Conservation (phyloP, 92 coral and sea anemone genomes). For the Heteractis magnifica region DNA sequence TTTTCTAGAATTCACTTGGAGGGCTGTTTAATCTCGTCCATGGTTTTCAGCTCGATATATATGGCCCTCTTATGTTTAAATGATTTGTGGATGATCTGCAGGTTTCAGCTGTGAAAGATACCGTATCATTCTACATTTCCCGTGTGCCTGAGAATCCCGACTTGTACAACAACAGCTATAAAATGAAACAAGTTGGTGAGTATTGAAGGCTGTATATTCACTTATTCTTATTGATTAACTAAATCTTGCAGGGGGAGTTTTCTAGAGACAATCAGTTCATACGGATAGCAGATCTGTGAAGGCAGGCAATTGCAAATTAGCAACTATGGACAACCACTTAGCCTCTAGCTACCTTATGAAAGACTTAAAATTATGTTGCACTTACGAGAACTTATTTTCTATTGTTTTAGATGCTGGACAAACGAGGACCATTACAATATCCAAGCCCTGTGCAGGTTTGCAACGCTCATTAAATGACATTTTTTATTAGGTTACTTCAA, state of each 20-base stretch:
- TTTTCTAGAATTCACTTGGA: too few species aligned
- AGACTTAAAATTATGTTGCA: too few species aligned
- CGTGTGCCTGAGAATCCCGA: conserved; percentile 17
- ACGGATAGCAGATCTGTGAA: too few species aligned
- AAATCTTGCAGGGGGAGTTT: too few species aligned
- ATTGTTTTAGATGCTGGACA: neutral
- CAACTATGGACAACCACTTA: too few species aligned
- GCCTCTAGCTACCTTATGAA: too few species aligned
- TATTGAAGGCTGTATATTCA: too few species aligned
- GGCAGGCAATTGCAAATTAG: too few species aligned
- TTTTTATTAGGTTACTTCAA: too few species aligned
- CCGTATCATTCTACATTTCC: conserved; percentile 7
- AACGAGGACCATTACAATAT: neutral
- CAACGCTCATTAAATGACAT: neutral
- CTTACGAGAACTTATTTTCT: neutral
- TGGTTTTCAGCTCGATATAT: neutral
- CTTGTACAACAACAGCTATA: conserved; percentile 3
- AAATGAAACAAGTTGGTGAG: neutral
- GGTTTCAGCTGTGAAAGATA: conserved; percentile 10
- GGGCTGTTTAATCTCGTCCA: too few species aligned
- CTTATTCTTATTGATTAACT: too few species aligned
- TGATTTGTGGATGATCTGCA: neutral
- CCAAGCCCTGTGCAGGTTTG: neutral
- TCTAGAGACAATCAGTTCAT: too few species aligned
- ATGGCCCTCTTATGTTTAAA: neutral